phyloP scores from a whole-genome alignment of 2,797 vertebrate species.

The Ibycter americanus region DNA sequence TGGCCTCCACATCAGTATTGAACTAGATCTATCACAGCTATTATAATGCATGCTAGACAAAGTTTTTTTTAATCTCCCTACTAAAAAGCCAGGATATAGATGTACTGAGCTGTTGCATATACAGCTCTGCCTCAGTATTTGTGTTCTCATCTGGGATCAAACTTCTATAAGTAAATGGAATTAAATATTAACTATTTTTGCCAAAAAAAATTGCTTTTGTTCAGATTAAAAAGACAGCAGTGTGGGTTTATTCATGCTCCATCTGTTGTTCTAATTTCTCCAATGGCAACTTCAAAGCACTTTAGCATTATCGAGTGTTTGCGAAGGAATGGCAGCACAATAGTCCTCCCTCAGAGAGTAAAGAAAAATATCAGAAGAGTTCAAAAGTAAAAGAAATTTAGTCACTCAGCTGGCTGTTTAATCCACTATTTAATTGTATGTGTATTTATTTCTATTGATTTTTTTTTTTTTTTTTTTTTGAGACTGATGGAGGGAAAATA shows the following conservation, averaged over 20 bases:
- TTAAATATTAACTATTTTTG: constrained; percentile 67
- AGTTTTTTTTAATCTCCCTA: not conserved
- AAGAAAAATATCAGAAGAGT: not conserved
- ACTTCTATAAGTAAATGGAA: constrained; percentile 39
- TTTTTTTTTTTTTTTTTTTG: not conserved
- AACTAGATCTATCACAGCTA: constrained; percentile 7
- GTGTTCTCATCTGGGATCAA: constrained; percentile 4
- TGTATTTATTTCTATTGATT: constrained; percentile 72
- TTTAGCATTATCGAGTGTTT: constrained; percentile 24
- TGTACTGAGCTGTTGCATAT: not conserved
- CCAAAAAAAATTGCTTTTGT: constrained; percentile 42
- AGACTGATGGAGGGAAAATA: constrained; percentile 58
- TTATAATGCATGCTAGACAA: not conserved
- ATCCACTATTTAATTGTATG: constrained; percentile 68
- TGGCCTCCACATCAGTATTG: not conserved
- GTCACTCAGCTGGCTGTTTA: constrained; percentile 51
- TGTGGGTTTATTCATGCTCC: constrained; percentile 30
- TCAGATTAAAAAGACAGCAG: constrained; percentile 27
- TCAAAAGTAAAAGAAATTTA: constrained; percentile 58
- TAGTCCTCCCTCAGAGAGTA: not conserved
- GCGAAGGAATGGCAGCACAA: constrained; percentile 32
- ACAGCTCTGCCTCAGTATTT: not conserved
- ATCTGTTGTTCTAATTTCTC: constrained; percentile 56
- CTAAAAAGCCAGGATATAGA: not conserved
- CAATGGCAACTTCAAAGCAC: constrained; percentile 61